A percentile compares a stretch with the other conserved stretches of the same genome.
These are phyloP conservation scores for Thalassarche chlororhynchos DNA, from an alignment of 2,113 vertebrate species.

Conservation along the genomic window DNA sequence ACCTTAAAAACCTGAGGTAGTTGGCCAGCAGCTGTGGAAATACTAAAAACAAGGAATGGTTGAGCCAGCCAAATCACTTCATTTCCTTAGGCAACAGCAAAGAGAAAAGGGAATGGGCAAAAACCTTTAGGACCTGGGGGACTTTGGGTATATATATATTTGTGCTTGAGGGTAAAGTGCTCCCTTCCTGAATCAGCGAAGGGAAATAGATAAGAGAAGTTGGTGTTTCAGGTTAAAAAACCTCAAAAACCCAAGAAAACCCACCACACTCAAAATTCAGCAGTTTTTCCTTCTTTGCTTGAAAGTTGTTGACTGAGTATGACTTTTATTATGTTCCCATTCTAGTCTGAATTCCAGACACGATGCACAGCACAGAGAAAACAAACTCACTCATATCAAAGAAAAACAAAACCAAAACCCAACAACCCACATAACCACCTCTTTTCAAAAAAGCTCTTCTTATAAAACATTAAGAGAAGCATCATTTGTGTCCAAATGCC, in stretches of 20 bases:
- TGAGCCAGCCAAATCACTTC: constrained; percentile 43
- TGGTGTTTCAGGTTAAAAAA: not conserved
- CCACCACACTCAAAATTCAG: not conserved
- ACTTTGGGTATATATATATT: not conserved
- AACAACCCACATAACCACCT: not conserved
- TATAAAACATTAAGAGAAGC: not conserved
- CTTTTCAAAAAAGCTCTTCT: not conserved
- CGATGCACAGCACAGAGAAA: not conserved
- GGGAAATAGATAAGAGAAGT: not conserved
- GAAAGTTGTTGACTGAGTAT: not conserved
- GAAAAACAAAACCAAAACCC: not conserved
- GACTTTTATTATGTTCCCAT: not conserved
- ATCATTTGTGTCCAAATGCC: not conserved
- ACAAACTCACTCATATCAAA: not conserved
- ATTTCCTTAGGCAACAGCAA: constrained; percentile 26
- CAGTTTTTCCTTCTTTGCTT: not conserved
- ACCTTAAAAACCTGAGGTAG: constrained; percentile 57
- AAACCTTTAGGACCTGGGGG: not conserved
- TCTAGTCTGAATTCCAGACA: not conserved
- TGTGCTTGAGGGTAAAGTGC: not conserved
- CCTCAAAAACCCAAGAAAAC: not conserved
- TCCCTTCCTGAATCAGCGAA: not conserved
- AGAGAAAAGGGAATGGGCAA: constrained; percentile 3
- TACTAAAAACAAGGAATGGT: constrained; percentile 35
- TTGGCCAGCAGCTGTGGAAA: constrained; percentile 54